Evolutionary conservation across 1,140 invertebrate genomes (phyloP).

Genomic region (Copidosoma floridanum): DNA sequence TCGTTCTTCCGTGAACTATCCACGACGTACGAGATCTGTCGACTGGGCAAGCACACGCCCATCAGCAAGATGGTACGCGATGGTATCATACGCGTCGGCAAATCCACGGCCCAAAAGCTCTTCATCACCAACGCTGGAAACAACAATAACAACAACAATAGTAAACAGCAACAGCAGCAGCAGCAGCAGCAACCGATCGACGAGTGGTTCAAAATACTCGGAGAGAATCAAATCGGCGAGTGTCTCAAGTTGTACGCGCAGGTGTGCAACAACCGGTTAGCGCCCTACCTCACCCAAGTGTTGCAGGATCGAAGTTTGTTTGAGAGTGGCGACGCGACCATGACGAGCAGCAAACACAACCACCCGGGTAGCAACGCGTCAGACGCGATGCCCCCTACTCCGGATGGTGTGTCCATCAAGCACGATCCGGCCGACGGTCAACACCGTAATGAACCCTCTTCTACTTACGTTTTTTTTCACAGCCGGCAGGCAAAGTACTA

Average conservation of each 20-base stretch:
- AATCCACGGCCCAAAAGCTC: conserved; percentile 60
- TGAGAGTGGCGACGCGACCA: conserved; percentile 59
- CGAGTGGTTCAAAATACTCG: conserved; percentile 87
- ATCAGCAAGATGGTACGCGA: conserved; percentile 80
- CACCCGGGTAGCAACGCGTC: conserved; percentile 39
- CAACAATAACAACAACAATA: neutral
- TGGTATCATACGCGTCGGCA: conserved; percentile 85
- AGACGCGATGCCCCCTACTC: conserved; percentile 53
- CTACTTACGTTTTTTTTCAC: no score
- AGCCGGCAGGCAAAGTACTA: no score
- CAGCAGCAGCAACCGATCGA: conserved; percentile 70
- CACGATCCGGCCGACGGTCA: conserved; percentile 47
- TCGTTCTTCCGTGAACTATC: conserved; percentile 92
- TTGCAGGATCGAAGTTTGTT: conserved; percentile 78
- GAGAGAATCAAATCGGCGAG: conserved; percentile 76
- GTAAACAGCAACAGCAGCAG: conserved; percentile 1
- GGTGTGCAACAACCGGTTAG: conserved; percentile 74
- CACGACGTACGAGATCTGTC: conserved; percentile 87
- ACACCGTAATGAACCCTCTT: no score
- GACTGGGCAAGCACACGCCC: conserved; percentile 85
- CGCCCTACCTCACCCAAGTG: conserved; percentile 78
- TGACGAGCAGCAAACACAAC: conserved; percentile 25
- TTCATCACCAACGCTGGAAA: conserved; percentile 39
- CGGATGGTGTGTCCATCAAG: conserved; percentile 51
- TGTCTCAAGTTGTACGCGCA: conserved; percentile 86